Base-by-base conservation (phyloP, 1,140 invertebrate genomes). In the Pogonus chalceus region DNA sequence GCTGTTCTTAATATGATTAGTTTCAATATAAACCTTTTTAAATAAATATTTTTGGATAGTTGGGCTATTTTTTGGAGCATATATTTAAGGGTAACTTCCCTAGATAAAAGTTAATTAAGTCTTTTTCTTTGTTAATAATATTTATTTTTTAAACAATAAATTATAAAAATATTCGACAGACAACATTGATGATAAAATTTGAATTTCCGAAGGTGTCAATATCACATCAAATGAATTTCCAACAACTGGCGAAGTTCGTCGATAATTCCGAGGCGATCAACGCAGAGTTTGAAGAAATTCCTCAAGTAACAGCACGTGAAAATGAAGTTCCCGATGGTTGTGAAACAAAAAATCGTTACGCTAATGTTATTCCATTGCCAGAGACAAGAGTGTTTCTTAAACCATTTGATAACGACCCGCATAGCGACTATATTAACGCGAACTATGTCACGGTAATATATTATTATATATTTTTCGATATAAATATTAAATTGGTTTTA, bases 331-430 rank as follows among this genome's bases (percentile, higher is more conserved):
- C 91, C 0, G 68, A 76, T 0, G 91, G 90, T 0, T 88, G 86
- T 37, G 92, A 95, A 65, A 79, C 88, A 49, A 95, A 94, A 70
- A 96, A 96, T 71, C 80, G 92, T 60, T 96, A 91, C 73, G 90
- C 91, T 35, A 96, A 96, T 73, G 90, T 95, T 23, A 85, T 95
- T 62, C 92, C 92, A 47, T 77, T 92, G 62, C 90, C 90, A 31
- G 88, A 91, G 72, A 92, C 90, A 20, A 79, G 91, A 60, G 91
- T 95, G 1, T 78, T 80, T 23, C 73, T 93, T 10, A 73, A 77
- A 61, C 74, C 73, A 55, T 72, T 82, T 37, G 81, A 82, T 57
- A 82, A 81, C 51, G 85, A 88, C 66, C 79, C 82, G 4, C 83
- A 83, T 56, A 85, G 83, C 24, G 88, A 92, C 65, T 96, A 94